phyloP scores from a whole-genome alignment of 1,140 invertebrate genomes.

The Metaphire vulgaris region DNA sequence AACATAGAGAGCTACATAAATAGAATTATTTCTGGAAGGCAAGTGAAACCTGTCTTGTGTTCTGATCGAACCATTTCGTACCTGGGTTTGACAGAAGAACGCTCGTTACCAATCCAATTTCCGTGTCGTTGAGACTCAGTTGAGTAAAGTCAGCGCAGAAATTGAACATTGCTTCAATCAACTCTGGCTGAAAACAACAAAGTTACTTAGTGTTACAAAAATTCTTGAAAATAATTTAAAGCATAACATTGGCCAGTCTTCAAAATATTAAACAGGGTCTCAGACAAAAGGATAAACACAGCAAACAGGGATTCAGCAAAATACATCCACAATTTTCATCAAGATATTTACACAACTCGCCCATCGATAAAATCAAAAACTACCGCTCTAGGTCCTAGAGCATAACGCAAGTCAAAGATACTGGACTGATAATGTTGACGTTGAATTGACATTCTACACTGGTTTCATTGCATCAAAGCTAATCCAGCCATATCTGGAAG shows the following conservation, averaged over 20 bases:
- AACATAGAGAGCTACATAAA: no score
- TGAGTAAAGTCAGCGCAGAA: constrained; percentile 57
- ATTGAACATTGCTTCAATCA: constrained; percentile 65
- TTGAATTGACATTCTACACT: background rate
- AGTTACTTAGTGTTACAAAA: background rate
- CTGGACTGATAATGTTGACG: background rate
- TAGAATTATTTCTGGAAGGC: background rate
- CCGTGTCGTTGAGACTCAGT: constrained; percentile 75
- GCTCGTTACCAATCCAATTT: constrained; percentile 81
- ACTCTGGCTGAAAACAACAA: constrained; percentile 57
- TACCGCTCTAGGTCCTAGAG: no score
- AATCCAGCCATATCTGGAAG: no score
- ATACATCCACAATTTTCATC: background rate
- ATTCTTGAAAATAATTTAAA: background rate
- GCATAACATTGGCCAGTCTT: background rate
- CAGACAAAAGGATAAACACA: background rate
- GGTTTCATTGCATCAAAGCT: no score
- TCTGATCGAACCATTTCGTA: constrained; percentile 38
- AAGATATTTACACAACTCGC: background rate
- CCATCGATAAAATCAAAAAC: background rate
- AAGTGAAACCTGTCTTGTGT: background rate
- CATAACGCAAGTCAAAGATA: background rate
- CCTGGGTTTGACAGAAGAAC: constrained; percentile 74
- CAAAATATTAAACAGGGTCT: background rate
- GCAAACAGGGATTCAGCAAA: background rate